phyloP scores from a whole-genome alignment of 2,113 vertebrate genomes.

The Clarias gariepinus region DNA sequence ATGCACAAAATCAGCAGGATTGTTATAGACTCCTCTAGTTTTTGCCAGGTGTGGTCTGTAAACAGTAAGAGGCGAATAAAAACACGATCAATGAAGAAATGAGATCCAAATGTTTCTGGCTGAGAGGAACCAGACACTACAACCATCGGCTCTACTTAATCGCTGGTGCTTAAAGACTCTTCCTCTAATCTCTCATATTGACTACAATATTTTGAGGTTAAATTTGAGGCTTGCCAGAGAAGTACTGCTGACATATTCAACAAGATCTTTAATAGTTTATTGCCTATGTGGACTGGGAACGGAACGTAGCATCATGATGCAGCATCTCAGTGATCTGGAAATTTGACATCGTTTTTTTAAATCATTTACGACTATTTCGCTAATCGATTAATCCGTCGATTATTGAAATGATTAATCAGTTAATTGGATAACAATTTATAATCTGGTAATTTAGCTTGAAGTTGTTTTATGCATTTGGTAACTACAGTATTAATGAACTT shows the following conservation, averaged over 20 bases:
- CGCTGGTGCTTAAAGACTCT: slow-evolving; percentile 36
- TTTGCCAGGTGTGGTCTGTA: slow-evolving; percentile 60
- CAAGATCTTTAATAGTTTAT: background rate
- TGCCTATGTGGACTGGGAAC: no score
- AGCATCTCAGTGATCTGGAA: background rate
- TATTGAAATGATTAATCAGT: no score
- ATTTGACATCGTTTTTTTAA: background rate
- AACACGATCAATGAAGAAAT: slow-evolving; percentile 56
- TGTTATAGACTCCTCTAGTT: slow-evolving; percentile 29
- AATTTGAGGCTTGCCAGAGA: background rate
- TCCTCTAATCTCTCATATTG: background rate
- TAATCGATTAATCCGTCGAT: no score
- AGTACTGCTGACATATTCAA: background rate
- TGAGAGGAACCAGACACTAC: slow-evolving; percentile 18
- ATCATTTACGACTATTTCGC: no score
- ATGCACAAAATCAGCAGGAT: background rate
- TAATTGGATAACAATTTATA: no score
- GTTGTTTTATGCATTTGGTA: no score
- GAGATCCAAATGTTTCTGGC: slow-evolving; percentile 63
- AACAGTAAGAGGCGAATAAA: slow-evolving; percentile 67
- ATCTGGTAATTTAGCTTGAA: no score
- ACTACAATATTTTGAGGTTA: background rate
- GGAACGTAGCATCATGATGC: background rate
- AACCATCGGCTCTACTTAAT: background rate
- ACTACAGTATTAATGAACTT: no score